Conservation (phyloP, 2,797 vertebrate species). For the Clarias platycephalus region DNA sequence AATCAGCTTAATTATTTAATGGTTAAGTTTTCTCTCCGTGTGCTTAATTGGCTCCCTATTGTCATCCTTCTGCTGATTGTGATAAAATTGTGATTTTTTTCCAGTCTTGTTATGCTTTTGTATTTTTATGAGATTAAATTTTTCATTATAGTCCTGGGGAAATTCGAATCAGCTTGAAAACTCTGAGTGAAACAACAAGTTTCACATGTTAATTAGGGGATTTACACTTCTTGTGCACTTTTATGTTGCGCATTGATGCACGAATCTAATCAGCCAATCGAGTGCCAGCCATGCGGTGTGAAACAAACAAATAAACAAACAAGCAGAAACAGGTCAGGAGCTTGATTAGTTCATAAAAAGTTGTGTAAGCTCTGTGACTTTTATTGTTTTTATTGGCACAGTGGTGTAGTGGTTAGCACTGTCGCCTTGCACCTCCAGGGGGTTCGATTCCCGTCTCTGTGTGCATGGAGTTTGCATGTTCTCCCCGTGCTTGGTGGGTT, state of each 20-base stretch:
- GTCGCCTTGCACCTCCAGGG: too few species aligned
- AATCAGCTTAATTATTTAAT: background rate
- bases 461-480: too few species aligned
- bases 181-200: background rate
- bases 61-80: background rate
- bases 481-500: too few species aligned
- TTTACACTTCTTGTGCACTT: background rate
- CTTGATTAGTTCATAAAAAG: background rate
- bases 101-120: background rate
- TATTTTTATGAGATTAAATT: background rate
- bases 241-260: background rate
- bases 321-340: background rate
- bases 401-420: too few species aligned
- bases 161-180: background rate
- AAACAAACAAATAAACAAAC: background rate
- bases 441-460: too few species aligned
- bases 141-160: constrained; percentile 1
- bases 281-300: background rate
- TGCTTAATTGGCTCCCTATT: constrained; percentile 19
- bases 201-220: background rate
- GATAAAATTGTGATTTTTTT: too few species aligned
- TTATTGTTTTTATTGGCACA: too few species aligned
- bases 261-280: background rate
- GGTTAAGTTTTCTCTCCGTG: constrained; percentile 14
- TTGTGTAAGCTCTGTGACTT: background rate